Evolutionary conservation across 2,797 vertebrate species (phyloP).

Genomic region (Rhynchonycteris naso): DNA sequence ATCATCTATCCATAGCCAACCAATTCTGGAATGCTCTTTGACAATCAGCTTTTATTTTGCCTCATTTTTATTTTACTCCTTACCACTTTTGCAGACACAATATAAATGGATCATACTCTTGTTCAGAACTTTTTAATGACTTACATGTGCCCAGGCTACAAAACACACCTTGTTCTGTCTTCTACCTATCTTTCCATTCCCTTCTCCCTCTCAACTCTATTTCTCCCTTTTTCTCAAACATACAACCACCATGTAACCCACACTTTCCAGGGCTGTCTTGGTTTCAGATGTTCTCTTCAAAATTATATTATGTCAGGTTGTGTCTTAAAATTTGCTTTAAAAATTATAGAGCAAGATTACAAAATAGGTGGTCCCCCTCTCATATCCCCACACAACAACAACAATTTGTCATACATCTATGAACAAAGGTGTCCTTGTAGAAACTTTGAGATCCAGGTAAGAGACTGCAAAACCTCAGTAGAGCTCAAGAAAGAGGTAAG

Average conservation of each 20-base stretch:
- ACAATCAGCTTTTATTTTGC: not conserved
- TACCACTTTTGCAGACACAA: not conserved
- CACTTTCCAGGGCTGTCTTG: not conserved
- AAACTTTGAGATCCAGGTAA: not conserved
- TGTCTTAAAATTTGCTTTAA: conserved; percentile 8
- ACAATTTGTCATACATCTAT: not conserved
- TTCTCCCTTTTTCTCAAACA: not conserved
- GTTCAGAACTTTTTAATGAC: not conserved
- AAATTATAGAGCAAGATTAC: not conserved
- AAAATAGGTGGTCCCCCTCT: not conserved
- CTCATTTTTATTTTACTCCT: not conserved
- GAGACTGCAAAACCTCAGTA: not conserved
- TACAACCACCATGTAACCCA: not conserved
- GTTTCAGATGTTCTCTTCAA: not conserved
- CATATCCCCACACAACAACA: not conserved
- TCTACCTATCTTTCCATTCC: not conserved
- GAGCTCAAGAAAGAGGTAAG: not conserved
- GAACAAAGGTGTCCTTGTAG: not conserved
- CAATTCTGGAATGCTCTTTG: not conserved
- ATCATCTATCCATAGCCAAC: not conserved
- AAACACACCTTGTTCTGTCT: not conserved
- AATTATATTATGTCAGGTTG: not conserved
- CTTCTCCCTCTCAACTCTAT: not conserved
- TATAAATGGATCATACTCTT: not conserved
- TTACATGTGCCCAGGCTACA: not conserved